Conservation (phyloP, 2,797 vertebrate genomes). For the Hypotaenidia okinawae region DNA sequence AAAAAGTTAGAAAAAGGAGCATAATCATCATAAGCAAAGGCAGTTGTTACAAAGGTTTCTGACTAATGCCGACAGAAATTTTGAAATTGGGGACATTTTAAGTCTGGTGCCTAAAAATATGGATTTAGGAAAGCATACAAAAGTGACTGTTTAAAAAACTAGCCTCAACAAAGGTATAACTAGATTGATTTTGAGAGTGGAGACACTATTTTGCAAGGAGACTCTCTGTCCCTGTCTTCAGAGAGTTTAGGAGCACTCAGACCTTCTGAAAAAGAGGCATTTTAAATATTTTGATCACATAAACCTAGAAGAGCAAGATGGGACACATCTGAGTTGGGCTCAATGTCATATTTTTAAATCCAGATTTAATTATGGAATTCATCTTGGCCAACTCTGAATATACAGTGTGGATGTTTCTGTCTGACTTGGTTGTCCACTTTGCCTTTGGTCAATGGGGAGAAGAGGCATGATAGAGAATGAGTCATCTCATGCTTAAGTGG, state of each 20-base stretch:
- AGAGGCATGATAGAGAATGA: neutral
- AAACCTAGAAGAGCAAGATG: neutral
- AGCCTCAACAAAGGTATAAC: neutral
- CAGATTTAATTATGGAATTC: neutral
- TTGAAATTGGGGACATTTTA: neutral
- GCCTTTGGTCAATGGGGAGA: neutral
- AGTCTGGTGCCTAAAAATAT: neutral
- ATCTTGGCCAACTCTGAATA: neutral
- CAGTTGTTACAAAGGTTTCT: neutral
- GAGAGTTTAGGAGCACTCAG: neutral
- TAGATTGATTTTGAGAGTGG: neutral
- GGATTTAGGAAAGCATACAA: neutral
- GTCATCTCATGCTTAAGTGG: neutral
- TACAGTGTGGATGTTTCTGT: neutral
- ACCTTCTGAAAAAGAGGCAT: neutral
- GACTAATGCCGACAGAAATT: neutral
- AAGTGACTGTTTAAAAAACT: neutral
- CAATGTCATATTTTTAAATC: neutral
- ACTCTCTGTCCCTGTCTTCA: neutral
- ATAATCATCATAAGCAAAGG: slow-evolving; percentile 1
- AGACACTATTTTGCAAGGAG: neutral
- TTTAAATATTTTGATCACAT: neutral
- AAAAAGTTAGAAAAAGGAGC: neutral
- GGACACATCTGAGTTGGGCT: neutral
- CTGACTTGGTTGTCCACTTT: neutral